Base-by-base conservation (phyloP, 2,888 invertebrate species). In the Heliconius ismenius region DNA sequence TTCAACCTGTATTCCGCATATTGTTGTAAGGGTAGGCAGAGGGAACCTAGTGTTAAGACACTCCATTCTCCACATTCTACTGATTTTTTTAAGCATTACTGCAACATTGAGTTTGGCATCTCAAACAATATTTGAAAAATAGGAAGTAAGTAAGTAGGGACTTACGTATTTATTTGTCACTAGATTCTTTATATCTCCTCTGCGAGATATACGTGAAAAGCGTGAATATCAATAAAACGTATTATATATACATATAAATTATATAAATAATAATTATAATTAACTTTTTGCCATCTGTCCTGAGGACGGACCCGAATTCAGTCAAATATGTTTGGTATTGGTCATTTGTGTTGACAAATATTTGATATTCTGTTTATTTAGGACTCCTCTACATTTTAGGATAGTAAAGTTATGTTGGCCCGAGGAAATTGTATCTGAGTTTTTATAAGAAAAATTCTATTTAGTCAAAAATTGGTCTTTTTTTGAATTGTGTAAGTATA, bases 261-360 rank as follows among this genome's bases (percentile, higher is more conserved):
- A 32, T 32, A 32, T 32, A 32, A 32, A 32, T 9, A 32, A 32
- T 7, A 32, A 9, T 32, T 32, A 54, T 32, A 28, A 58, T 70
- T 32, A 70, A 13, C 7, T 58, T 58, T 69, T 32, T 21, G n/a
- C 28, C 11, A 15, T 39, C 58, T n/a, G n/a, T 58, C 58, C 70
- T 70, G 24, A 15, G 36, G n/a, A 58, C 58, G 36, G 15, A 58
- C 58, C 70, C 70, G n/a, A 24, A 36, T 36, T 24, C 32, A 58
- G 36, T 58, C 24, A 70, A 70, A 70, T 70, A 58, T 70, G 58
- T 70, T 70, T 70, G 70, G 70, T 58, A 70, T 70, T 70, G 70
- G 70, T 58, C 70, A 70, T 70, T 70, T 70, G 58, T 70, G 70
- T 70, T 70, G 58, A 70, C 70, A 70, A 70, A 70, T 70, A 70